Evolutionary conservation across 2,113 vertebrate genomes (phyloP).

Genomic region (Isurus oxyrinchus): DNA sequence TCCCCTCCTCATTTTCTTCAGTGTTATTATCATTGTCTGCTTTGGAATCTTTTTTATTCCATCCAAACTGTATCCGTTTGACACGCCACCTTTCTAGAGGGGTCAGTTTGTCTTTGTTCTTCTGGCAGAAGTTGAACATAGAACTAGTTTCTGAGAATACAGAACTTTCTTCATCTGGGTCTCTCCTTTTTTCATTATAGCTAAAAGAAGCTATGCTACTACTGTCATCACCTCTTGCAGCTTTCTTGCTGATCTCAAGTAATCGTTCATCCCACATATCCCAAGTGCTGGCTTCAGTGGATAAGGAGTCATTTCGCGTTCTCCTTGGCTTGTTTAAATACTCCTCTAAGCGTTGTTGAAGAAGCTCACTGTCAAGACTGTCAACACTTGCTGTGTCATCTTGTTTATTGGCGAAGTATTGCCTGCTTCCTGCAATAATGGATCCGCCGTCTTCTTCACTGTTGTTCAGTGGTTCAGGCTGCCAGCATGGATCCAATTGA

Average conservation of each 20-base stretch:
- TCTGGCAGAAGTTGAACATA: constrained; percentile 86
- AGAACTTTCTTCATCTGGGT: constrained; percentile 65
- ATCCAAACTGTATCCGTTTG: constrained; percentile 92
- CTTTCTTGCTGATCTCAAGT: constrained; percentile 77
- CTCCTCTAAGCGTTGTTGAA: constrained; percentile 61
- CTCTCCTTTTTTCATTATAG: constrained; percentile 47
- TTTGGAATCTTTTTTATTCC: constrained; percentile 77
- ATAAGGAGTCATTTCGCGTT: constrained; percentile 54
- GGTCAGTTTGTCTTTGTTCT: constrained; percentile 81
- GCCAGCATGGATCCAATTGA: constrained; percentile 62
- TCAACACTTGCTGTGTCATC: constrained; percentile 69
- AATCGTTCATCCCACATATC: constrained; percentile 82
- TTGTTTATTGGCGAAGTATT: constrained; percentile 44
- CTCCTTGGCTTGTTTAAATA: constrained; percentile 43
- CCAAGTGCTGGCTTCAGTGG: constrained; percentile 66
- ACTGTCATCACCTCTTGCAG: constrained; percentile 48
- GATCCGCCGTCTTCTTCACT: constrained; percentile 45
- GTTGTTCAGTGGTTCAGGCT: constrained; percentile 55
- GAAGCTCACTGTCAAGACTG: constrained; percentile 65
- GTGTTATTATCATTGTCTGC: constrained; percentile 45
- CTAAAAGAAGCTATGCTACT: constrained; percentile 35
- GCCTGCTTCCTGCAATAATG: constrained; percentile 37
- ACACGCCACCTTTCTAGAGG: constrained; percentile 86
- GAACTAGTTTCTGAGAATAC: constrained; percentile 75
- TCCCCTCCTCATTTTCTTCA: constrained; percentile 45